Conservation (phyloP, 2,113 vertebrate species). For the Neolamprologus devosi region DNA sequence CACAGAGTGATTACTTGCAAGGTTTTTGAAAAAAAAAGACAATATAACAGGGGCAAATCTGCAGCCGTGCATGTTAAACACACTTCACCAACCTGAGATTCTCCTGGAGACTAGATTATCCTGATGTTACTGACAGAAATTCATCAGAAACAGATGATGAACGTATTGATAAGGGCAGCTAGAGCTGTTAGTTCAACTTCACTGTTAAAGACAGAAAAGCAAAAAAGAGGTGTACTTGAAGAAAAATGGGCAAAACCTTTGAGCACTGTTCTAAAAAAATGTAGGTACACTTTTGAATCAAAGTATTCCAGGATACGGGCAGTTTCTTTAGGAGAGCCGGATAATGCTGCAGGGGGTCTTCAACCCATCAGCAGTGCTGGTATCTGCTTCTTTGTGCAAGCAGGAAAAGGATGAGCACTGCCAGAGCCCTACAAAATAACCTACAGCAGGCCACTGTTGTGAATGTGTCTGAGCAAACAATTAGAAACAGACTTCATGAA, state of each 20-base stretch:
- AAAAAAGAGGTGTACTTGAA: background rate
- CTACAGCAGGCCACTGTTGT: rapidly evolving
- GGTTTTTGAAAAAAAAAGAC: background rate
- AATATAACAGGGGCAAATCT: background rate
- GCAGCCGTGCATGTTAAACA: background rate
- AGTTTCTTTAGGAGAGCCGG: rapidly evolving
- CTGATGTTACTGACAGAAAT: rapidly evolving
- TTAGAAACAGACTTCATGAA: background rate
- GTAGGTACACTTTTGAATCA: background rate
- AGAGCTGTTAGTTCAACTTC: background rate
- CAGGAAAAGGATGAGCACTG: background rate
- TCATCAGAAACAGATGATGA: background rate
- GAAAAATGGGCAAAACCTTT: rapidly evolving
- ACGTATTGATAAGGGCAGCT: background rate
- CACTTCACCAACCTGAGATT: background rate
- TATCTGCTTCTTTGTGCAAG: background rate
- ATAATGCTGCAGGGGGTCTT: background rate
- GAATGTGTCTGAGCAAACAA: background rate
- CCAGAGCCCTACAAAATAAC: rapidly evolving
- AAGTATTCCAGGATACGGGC: background rate
- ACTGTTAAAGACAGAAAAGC: background rate
- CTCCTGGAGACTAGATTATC: rapidly evolving
- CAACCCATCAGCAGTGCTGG: background rate
- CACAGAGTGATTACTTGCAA: background rate
- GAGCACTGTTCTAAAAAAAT: background rate